A percentile compares a stretch with the other conserved stretches of the same genome.
Conservation (phyloP, 2,888 invertebrate species). For the Cephus pygmeus region DNA sequence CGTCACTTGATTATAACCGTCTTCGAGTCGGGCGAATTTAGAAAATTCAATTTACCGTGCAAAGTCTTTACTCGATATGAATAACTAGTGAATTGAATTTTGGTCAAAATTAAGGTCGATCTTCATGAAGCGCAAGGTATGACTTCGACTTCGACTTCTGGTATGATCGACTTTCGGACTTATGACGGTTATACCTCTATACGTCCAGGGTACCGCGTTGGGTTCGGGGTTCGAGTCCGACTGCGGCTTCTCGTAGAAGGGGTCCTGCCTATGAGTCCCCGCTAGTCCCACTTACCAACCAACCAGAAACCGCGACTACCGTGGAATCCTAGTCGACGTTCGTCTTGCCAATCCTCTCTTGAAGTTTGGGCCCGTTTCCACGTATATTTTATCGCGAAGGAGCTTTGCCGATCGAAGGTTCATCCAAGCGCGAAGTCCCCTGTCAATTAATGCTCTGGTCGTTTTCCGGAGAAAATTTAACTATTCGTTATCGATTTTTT, state of each 20-base stretch:
- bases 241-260: conserved; percentile 63
- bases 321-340: conserved; percentile 58
- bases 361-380: conserved; percentile 1
- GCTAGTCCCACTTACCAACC: conserved; percentile 66
- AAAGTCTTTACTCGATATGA: neutral
- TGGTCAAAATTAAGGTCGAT: no score
- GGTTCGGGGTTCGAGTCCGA: conserved; percentile 60
- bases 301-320: conserved; percentile 63
- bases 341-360: conserved; percentile 47
- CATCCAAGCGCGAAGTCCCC: neutral
- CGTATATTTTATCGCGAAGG: neutral
- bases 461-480: neutral
- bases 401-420: neutral
- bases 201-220: conserved; percentile 38
- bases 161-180: neutral
- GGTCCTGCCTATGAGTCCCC: conserved; percentile 65
- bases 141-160: neutral
- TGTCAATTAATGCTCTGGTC: conserved; percentile 6
- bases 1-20: neutral
- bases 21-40: no score
- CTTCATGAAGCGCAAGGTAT: neutral
- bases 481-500: no score
- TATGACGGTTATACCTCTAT: neutral
- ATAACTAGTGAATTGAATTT: no score
- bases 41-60: neutral